Conservation (phyloP, 2,797 vertebrate species). For the Megalops cyprinoides region DNA sequence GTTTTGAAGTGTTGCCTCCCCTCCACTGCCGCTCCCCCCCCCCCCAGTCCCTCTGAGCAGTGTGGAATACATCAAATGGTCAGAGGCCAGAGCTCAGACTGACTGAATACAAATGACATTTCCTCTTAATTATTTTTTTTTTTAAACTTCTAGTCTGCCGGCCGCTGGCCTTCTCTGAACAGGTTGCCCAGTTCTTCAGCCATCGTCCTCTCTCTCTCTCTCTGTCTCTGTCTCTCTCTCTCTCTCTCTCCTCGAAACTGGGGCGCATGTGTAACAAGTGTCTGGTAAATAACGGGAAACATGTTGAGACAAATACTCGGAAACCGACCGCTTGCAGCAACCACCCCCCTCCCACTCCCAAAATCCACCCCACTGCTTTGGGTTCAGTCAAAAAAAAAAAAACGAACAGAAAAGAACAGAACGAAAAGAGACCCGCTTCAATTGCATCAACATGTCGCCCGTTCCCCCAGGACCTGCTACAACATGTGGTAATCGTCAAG, state of each 20-base stretch:
- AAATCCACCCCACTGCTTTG: neutral
- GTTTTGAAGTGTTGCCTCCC: conserved; percentile 46
- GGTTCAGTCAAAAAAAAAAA: neutral
- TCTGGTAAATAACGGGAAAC: neutral
- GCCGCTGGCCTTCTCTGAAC: conserved; percentile 40
- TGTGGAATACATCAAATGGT: conserved; percentile 72
- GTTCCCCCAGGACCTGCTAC: conserved; percentile 17
- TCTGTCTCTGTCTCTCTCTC: too few relatives aligned
- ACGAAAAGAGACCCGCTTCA: conserved; percentile 22
- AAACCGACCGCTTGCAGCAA: neutral
- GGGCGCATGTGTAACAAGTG: conserved; percentile 17
- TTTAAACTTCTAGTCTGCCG: conserved; percentile 57
- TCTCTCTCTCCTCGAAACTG: neutral
- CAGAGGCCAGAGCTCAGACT: conserved; percentile 70
- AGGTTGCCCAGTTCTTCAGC: neutral
- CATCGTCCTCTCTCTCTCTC: neutral
- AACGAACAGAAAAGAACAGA: too few relatives aligned
- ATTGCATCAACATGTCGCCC: conserved; percentile 36
- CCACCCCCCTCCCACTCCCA: neutral
- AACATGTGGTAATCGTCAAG: conserved; percentile 41
- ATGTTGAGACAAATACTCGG: neutral
- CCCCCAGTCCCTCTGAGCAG: conserved; percentile 55
- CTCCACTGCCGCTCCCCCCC: conserved; percentile 56
- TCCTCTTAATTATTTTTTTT: conserved; percentile 59
- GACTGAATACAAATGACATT: conserved; percentile 70